Conservation (phyloP, 2,113 vertebrate species). For the Ginglymostoma cirratum region DNA sequence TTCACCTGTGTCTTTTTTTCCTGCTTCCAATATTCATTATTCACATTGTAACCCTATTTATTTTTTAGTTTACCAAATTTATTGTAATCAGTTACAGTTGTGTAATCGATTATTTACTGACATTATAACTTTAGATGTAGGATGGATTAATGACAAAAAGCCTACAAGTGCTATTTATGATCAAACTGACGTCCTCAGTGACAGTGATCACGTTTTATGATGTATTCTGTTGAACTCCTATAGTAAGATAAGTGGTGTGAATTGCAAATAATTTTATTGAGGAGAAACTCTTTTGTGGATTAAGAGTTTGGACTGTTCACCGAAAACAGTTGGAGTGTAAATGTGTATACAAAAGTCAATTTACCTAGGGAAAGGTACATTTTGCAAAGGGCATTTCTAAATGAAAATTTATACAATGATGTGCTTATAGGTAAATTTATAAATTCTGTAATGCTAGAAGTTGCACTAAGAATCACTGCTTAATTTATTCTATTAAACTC, state of each 20-base stretch:
- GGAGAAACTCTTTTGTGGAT: not conserved
- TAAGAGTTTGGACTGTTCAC: not conserved
- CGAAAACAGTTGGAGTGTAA: not conserved
- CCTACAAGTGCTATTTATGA: not conserved
- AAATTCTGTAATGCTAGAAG: not conserved
- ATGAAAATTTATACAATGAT: not conserved
- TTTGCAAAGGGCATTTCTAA: not conserved
- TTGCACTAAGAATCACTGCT: not conserved
- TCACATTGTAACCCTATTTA: slow-evolving; percentile 10
- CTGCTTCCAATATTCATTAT: not conserved
- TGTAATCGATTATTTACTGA: slow-evolving; percentile 2
- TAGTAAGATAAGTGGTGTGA: not conserved
- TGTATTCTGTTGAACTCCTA: not conserved
- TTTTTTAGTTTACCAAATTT: not conserved
- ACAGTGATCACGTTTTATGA: not conserved
- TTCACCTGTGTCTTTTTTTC: not conserved
- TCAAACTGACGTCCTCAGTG: not conserved
- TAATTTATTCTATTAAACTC: not conserved
- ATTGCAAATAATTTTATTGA: not conserved
- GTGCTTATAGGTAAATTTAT: not conserved
- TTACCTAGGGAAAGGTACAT: not conserved
- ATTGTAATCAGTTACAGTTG: not conserved
- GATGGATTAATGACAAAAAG: not conserved
- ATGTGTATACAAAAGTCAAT: not conserved
- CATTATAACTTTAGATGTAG: not conserved